A percentile compares a stretch with the other conserved stretches of the same genome.
Conservation (phyloP, 2,888 invertebrate species). For the Cantharis rufa region DNA sequence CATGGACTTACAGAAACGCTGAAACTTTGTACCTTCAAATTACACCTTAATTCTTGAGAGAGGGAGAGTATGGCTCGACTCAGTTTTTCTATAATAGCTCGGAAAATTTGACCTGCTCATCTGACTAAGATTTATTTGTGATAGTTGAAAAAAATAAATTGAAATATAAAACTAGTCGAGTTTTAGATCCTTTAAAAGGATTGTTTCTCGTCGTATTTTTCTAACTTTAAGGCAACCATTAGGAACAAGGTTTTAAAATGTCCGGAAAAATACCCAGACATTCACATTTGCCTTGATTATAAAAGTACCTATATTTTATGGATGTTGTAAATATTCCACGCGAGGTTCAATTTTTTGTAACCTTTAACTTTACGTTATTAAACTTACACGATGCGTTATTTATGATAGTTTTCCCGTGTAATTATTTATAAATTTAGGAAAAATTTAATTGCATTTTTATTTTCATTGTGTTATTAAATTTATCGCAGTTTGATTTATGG, state of each 20-base stretch:
- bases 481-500: not conserved
- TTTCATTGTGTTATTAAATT: not conserved
- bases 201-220: not conserved
- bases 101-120: not conserved
- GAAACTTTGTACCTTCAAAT: no score
- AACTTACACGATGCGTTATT: not conserved
- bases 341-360: not conserved
- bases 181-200: not conserved
- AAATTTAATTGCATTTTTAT: not conserved
- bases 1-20: no score
- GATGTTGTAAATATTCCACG: not conserved
- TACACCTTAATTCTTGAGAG: no score
- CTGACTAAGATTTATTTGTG: not conserved
- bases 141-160: not conserved
- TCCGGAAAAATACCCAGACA: not conserved
- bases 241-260: not conserved
- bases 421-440: not conserved
- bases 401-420: not conserved
- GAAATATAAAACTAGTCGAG: not conserved
- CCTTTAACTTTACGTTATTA: not conserved
- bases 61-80: no score
- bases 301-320: not conserved
- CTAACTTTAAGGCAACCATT: not conserved
- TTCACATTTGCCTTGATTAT: not conserved
- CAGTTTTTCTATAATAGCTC: no score